Percentiles rank a stretch among this genome's conserved stretches.
Conservation (phyloP, 2,797 vertebrate genomes). For the Anguilla marmorata region DNA sequence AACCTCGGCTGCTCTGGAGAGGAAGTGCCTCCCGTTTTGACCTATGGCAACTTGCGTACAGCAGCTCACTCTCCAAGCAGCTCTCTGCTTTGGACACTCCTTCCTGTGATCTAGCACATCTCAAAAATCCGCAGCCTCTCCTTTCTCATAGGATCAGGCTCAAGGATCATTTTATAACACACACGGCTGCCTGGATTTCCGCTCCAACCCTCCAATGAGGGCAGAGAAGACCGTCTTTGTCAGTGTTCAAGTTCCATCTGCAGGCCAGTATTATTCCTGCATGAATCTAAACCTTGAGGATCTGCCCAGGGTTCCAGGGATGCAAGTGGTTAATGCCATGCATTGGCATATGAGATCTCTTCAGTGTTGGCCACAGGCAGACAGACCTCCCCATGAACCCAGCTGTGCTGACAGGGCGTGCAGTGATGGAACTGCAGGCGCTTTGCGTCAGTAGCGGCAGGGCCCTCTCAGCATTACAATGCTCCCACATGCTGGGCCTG, state of each 20-base stretch:
- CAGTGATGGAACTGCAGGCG: neutral
- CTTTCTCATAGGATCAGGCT: too few species aligned
- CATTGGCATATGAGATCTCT: conserved; percentile 2
- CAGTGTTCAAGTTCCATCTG: neutral
- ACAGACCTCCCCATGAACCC: conserved; percentile 10
- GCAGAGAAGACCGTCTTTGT: neutral
- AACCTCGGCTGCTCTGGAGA: conserved; percentile 38
- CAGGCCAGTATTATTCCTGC: neutral
- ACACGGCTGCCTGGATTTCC: neutral
- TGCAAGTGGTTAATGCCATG: neutral
- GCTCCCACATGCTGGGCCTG: neutral
- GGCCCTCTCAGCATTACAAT: neutral
- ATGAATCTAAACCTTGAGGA: neutral
- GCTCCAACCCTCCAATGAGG: neutral
- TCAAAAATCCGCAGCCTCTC: conserved; percentile 42
- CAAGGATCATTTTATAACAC: too few species aligned
- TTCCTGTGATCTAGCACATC: conserved; percentile 47
- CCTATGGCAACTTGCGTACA: conserved; percentile 53
- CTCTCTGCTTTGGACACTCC: conserved; percentile 41
- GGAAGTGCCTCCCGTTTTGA: conserved; percentile 45
- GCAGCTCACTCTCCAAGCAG: conserved; percentile 43
- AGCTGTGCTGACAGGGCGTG: neutral
- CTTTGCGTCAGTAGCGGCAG: neutral
- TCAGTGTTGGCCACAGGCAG: neutral
- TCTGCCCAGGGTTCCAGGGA: neutral